Evolutionary conservation across 2,888 invertebrate species (phyloP).

Genomic region (Phyto melanocephala): DNA sequence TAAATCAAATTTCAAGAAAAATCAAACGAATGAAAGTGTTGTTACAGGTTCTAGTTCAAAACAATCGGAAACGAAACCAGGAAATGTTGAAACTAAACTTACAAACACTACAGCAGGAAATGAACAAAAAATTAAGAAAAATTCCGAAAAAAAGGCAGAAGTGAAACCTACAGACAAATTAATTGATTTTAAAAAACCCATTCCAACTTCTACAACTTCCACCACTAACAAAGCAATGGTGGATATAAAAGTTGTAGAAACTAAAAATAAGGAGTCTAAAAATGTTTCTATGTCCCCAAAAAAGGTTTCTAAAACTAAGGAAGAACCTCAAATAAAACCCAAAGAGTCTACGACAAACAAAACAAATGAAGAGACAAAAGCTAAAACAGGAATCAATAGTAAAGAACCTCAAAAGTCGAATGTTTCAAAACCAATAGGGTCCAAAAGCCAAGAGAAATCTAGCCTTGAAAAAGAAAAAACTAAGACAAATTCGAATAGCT

Average conservation of each 20-base stretch:
- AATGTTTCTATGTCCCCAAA: not conserved
- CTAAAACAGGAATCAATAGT: not conserved
- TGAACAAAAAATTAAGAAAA: conserved; percentile 1
- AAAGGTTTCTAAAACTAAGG: not conserved
- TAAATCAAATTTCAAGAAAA: not conserved
- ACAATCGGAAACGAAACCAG: not conserved
- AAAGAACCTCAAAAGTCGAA: not conserved
- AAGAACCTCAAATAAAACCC: not conserved
- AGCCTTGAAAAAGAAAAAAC: not conserved
- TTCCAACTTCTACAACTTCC: not conserved
- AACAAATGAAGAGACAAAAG: not conserved
- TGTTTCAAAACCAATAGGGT: not conserved
- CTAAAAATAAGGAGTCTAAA: not conserved
- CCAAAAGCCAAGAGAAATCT: not conserved
- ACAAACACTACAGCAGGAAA: not conserved
- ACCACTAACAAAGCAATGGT: not conserved
- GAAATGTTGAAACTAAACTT: not conserved
- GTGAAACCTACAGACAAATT: not conserved
- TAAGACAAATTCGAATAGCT: not conserved
- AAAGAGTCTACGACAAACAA: not conserved
- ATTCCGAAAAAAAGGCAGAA: not conserved
- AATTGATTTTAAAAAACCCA: not conserved
- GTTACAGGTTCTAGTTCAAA: not conserved
- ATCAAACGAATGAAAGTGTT: not conserved
- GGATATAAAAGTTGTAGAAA: not conserved